A percentile compares a stretch with the other conserved stretches of the same genome.
Conservation (phyloP, 2,888 invertebrate genomes). For the Notodonta dromedarius region DNA sequence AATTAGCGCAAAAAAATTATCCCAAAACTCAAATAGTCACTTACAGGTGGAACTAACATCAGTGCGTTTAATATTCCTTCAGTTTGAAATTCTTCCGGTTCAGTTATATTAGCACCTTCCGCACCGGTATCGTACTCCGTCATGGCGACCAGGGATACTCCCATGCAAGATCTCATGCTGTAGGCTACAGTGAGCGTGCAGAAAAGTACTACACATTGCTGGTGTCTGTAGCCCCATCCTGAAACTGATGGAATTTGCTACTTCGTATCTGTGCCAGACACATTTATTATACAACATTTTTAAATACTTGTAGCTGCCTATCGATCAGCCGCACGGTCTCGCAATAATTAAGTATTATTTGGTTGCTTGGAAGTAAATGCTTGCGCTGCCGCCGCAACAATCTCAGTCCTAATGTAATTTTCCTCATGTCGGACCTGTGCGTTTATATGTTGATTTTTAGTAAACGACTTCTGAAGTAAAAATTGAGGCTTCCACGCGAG, state of each 20-base stretch:
- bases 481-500: too few species aligned
- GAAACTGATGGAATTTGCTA: conserved; percentile 41
- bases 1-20: too few species aligned
- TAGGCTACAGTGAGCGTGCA: conserved; percentile 84
- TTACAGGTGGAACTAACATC: conserved; percentile 61
- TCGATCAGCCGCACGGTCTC: neutral
- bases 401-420: too few species aligned
- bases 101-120: neutral
- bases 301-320: too few species aligned
- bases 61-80: conserved; percentile 48
- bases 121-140: conserved; percentile 32
- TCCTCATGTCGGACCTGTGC: too few species aligned
- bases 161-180: conserved; percentile 86
- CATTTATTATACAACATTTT: too few species aligned
- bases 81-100: conserved; percentile 28
- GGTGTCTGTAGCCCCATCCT: conserved; percentile 79
- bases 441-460: too few species aligned
- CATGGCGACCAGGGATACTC: conserved; percentile 88
- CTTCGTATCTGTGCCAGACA: too few species aligned
- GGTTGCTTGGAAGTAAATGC: too few species aligned
- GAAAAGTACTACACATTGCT: conserved; percentile 85
- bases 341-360: too few species aligned
- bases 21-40: conserved; percentile 13
- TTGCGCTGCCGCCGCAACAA: too few species aligned
- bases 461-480: too few species aligned